Evolutionary conservation across 2,888 invertebrate species (phyloP), one percentile per base, ranked within the genome.

Genomic region (Polymixis flavicincta): DNA sequence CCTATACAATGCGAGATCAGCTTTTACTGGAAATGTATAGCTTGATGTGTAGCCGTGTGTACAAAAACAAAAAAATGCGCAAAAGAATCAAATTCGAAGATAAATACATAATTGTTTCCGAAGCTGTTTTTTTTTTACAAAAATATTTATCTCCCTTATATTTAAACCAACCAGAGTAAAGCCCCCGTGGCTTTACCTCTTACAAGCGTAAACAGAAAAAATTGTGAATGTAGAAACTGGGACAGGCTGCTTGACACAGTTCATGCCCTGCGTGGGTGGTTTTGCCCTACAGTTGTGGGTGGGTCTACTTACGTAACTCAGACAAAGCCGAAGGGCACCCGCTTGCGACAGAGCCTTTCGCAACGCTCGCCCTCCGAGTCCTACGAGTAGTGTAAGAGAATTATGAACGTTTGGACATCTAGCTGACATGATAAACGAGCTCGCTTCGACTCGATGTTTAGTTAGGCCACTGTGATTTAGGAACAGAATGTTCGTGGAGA

Each of bases 321-420:
- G 93, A 93, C 93, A 93, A 92, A 92, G 90, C 91, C 93, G 95
- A 96, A 96, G 96, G 96, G 96, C 95, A 92, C 89, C 92, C 92
- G 93, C 93, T 95, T 94, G 91, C 94, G 86, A 90, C 92, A 93
- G 85, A 88, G 82, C 89, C 90, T 95, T 95, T 95, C 93, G 93
- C 92, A 95, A 95, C 88, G 83, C 83, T 89, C 88, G 92, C 92
- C 93, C 93, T 94, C 90, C 87, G 89, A 91, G 92, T 92, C 92
- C 93, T 94, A 91, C 87, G 89, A 92, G 89, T 90, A 89, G 89
- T 88, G 90, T 88, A 87, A 86, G 83, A 80, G 69, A 82, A 76
- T 82, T 85, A 85, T 80, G 70, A 85, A 87, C 83, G 80, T 86
- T 89, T 69, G 66, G 76, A 86, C 73, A 80, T 84, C 78, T 64